Evolutionary conservation across 1,140 invertebrate species (phyloP).

Genomic region (Drosophila mauritiana): DNA sequence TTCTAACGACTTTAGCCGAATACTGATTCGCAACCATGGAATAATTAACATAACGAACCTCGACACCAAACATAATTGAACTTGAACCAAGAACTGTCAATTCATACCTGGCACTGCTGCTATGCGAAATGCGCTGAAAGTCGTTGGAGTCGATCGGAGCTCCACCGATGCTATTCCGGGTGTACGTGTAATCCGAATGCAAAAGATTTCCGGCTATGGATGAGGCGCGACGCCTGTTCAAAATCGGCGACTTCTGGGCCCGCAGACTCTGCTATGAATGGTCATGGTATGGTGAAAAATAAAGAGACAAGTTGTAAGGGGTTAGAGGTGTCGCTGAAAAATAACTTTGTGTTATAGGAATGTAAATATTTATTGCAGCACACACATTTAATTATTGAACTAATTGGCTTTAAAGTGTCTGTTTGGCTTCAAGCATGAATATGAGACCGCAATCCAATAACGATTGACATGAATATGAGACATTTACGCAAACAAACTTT

Average conservation of each 20-base stretch:
- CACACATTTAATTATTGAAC: neutral
- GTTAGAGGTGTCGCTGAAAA: conserved; percentile 1
- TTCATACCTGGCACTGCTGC: conserved; percentile 20
- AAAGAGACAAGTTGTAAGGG: neutral
- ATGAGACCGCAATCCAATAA: neutral
- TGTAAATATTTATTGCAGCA: neutral
- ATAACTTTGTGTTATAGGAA: neutral
- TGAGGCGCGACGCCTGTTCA: conserved; percentile 68
- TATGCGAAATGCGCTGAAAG: conserved; percentile 47
- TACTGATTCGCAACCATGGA: neutral
- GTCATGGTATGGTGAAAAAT: neutral
- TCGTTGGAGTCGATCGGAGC: conserved; percentile 29
- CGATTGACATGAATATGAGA: neutral
- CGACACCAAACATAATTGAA: neutral
- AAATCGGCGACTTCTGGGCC: conserved; percentile 68
- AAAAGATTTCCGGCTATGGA: conserved; percentile 71
- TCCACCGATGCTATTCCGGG: conserved; percentile 50
- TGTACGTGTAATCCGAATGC: conserved; percentile 45
- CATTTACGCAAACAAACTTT: neutral
- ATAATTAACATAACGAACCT: neutral
- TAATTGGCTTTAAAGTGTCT: neutral
- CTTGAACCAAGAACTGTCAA: neutral
- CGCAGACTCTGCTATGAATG: conserved; percentile 52
- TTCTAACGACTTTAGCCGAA: neutral
- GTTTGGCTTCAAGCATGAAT: neutral